Conservation (phyloP, 2,113 vertebrate species). For the Dromaius novaehollandiae region DNA sequence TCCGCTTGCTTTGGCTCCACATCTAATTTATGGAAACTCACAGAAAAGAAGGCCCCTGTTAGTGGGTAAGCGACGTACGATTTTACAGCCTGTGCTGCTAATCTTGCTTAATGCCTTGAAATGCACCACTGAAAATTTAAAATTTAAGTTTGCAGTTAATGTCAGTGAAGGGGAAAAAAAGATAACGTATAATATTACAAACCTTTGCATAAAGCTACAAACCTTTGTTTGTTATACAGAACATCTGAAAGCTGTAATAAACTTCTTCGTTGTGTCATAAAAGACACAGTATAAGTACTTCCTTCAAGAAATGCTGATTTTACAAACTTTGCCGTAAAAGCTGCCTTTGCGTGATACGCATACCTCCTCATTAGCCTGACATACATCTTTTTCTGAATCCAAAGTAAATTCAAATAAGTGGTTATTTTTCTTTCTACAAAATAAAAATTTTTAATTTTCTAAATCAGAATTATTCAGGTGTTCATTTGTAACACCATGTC, state of each 20-base stretch:
- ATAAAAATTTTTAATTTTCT: not conserved
- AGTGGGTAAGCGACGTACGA: constrained; percentile 74
- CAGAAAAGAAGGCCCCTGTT: constrained; percentile 71
- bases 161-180: not conserved
- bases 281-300: not conserved
- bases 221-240: not conserved
- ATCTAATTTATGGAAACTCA: constrained; percentile 91
- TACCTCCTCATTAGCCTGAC: not conserved
- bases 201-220: not conserved
- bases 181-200: not conserved
- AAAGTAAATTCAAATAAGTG: not conserved
- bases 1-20: constrained; percentile 88
- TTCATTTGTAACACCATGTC: fast-evolving
- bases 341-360: not conserved
- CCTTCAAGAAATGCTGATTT: constrained; percentile 3
- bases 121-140: not conserved
- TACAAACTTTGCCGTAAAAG: not conserved
- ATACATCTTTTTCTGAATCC: not conserved
- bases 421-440: not conserved
- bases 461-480: not conserved
- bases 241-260: not conserved
- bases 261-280: not conserved
- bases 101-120: not conserved
- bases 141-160: not conserved
- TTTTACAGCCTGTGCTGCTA: constrained; percentile 4